These are phyloP conservation scores for Scomber scombrus DNA, from an alignment of 2,113 vertebrate genomes.

Conservation along the genomic window DNA sequence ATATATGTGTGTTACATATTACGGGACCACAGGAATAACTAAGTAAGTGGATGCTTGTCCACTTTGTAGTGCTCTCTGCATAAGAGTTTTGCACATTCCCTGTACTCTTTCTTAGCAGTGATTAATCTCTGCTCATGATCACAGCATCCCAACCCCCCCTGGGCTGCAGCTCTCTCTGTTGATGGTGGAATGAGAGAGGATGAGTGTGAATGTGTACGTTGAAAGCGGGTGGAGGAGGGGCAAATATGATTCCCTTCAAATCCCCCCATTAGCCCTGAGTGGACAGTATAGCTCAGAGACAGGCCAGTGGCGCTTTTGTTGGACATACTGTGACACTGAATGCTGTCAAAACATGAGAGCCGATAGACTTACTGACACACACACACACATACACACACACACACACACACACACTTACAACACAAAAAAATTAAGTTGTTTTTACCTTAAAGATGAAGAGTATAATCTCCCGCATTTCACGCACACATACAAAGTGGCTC, in stretches of 20 bases:
- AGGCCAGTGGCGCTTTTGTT: not conserved
- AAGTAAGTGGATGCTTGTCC: not conserved
- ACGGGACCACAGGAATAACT: not conserved
- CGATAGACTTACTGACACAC: not conserved
- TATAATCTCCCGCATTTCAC: not conserved
- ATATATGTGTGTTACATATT: not conserved
- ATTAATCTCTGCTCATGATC: slow-evolving; percentile 12
- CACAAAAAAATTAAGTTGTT: not conserved
- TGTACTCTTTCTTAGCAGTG: not conserved
- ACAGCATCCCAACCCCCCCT: not conserved
- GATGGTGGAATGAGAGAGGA: slow-evolving; percentile 27
- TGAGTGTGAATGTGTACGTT: slow-evolving; percentile 32
- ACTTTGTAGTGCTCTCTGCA: not conserved
- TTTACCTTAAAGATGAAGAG: not conserved
- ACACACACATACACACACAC: too few relatives aligned
- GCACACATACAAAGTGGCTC: not conserved
- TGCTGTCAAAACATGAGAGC: not conserved
- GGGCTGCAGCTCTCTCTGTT: not conserved
- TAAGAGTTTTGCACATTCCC: not conserved
- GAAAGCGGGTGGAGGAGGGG: slow-evolving; percentile 53
- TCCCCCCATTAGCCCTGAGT: slow-evolving; percentile 3
- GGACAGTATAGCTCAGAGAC: slow-evolving; percentile 6
- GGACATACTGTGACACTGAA: not conserved
- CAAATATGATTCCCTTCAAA: slow-evolving; percentile 33
- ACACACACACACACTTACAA: not conserved